Percentiles rank a stretch among this genome's conserved stretches.
These are phyloP conservation scores for Netelia inedita DNA, from an alignment of 2,888 invertebrate genomes.

Conservation along the genomic window DNA sequence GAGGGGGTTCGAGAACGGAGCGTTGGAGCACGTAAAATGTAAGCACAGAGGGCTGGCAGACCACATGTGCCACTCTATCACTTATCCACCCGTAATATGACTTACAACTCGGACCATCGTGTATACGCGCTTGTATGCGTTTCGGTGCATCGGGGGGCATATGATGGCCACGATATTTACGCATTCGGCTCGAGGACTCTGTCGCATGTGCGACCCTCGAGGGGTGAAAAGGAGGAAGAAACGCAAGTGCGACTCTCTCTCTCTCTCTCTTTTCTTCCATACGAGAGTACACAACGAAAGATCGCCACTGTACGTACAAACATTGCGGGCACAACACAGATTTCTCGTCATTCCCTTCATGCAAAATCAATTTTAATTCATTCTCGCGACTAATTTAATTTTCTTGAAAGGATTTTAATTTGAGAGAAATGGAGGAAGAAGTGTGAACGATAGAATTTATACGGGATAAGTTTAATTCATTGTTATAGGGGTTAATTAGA, in stretches of 20 bases:
- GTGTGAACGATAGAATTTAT: too few relatives aligned
- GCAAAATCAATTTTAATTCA: slow-evolving; percentile 30
- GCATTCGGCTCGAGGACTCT: slow-evolving; percentile 8
- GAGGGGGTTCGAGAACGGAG: slow-evolving; percentile 69
- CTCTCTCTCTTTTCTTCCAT: slow-evolving; percentile 12
- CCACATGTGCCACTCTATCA: slow-evolving; percentile 84
- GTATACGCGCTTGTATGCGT: slow-evolving; percentile 45
- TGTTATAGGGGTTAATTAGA: too few relatives aligned
- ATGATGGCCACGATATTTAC: slow-evolving; percentile 16
- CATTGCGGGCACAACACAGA: slow-evolving; percentile 67
- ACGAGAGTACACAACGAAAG: slow-evolving; percentile 11
- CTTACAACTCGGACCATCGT: slow-evolving; percentile 76
- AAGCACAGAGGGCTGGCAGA: slow-evolving; percentile 83
- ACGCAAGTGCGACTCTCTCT: slow-evolving; percentile 54
- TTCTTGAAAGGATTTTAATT: not conserved
- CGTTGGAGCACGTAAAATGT: slow-evolving; percentile 78
- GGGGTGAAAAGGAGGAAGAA: slow-evolving; percentile 62
- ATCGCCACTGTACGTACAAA: slow-evolving; percentile 50
- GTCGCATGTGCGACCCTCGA: slow-evolving; percentile 66
- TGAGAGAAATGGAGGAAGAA: not conserved
- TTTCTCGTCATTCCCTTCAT: slow-evolving; percentile 51
- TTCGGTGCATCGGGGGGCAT: slow-evolving; percentile 49
- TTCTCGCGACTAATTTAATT: slow-evolving; percentile 15
- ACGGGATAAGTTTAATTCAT: too few relatives aligned
- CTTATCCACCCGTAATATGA: slow-evolving; percentile 82